Base-by-base conservation (phyloP, 2,113 vertebrate species). In the Polypterus bichir region DNA sequence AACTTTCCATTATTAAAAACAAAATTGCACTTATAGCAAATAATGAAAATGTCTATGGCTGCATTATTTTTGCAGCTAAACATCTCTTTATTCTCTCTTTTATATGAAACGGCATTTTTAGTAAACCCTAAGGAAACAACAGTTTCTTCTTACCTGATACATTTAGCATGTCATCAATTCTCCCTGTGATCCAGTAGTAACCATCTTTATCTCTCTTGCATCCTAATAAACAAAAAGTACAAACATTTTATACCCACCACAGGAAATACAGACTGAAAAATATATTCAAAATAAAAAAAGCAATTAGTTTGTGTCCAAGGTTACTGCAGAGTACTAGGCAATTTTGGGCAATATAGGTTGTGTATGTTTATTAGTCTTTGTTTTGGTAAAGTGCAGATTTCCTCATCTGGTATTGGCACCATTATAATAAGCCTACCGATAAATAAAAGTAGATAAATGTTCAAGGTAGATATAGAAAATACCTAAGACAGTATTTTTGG, bases 81-180 rank as follows among this genome's bases (percentile, higher is more conserved):
- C 4, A 6, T 54, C 11, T 5, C 11, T 54, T 11, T 10, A 10
- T 4, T 54, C 9, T 5, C 9, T 9, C 3, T 3, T 3, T 54
- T 9, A 54, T 11, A 5, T 54, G 27, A 27, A 27, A 27, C 2
- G 2, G 27, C 27, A 27, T 27, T 27, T 27, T 54, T 1, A 11
- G 5, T 5, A n/a, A 27, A 27, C 27, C 27, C 27, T 27, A 27
- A 27, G 27, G 27, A 27, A 10, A 45, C 46, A 64, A 1, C 27
- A 27, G 27, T 27, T 27, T 27, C 27, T 7, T 58, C 86, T 86
- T 71, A 98, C 96, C 96, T 63, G 96, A 98, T 61, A 98, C 91
- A 65, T 98, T 98, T 60, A 98, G 74, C 96, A 98, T 98, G 83
- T 98, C 96, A 68, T 98, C 96, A 61, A 97, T 97, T 69, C 96